phyloP scores from a whole-genome alignment of 2,797 vertebrate genomes.

The Florisuga fusca region DNA sequence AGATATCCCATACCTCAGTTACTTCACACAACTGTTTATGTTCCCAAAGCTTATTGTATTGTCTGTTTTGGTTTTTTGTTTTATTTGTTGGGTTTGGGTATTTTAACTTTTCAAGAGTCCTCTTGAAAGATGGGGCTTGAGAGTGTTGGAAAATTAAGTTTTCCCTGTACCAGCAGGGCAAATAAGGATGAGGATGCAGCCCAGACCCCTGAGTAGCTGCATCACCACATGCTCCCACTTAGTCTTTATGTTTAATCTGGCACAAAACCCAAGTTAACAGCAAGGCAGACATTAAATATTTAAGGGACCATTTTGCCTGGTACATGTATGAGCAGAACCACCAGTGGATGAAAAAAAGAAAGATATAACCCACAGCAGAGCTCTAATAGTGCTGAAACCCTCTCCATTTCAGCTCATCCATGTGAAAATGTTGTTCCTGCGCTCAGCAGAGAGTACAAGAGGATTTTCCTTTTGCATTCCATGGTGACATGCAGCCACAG shows the following conservation, averaged over 20 bases:
- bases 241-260: background rate
- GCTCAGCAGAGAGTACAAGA: no score
- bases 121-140: background rate
- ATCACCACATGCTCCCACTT: background rate
- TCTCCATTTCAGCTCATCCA: rapidly evolving
- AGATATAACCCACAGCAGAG: background rate
- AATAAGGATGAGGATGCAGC: background rate
- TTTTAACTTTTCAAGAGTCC: background rate
- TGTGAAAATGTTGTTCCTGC: rapidly evolving
- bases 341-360: background rate
- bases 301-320: background rate
- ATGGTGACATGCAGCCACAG: no score
- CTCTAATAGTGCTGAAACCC: background rate
- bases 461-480: no score
- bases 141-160: background rate
- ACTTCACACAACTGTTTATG: background rate
- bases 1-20: background rate
- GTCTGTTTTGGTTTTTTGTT: no score
- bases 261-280: background rate
- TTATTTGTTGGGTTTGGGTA: no score
- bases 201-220: background rate
- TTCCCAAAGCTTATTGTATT: background rate
- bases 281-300: conserved; percentile 42
- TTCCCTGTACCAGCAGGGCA: background rate
- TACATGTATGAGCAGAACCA: background rate